These are phyloP conservation scores for Allobates femoralis DNA, from an alignment of 2,797 vertebrate species.

Conservation along the genomic window DNA sequence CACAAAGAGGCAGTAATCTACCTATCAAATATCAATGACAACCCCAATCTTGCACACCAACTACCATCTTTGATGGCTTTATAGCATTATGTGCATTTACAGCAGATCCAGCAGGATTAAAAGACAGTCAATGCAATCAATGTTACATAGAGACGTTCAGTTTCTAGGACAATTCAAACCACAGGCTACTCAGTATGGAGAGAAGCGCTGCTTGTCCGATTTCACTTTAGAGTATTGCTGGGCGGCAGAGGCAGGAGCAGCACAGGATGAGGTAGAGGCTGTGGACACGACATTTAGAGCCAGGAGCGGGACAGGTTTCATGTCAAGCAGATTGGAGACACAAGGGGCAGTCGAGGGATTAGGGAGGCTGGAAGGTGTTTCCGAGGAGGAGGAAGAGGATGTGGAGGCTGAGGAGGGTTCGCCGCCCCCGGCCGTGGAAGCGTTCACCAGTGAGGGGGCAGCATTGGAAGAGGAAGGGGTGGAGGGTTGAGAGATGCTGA, in stretches of 20 bases:
- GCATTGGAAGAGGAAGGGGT: slow-evolving; percentile 92
- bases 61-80: neutral
- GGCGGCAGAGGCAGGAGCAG: slow-evolving; percentile 67
- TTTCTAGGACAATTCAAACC: slow-evolving; percentile 47
- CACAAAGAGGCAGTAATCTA: slow-evolving; percentile 31
- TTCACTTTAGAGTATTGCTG: slow-evolving; percentile 84
- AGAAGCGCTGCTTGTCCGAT: slow-evolving; percentile 91
- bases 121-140: slow-evolving; percentile 43
- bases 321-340: slow-evolving; percentile 96
- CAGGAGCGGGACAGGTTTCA: slow-evolving; percentile 97
- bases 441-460: slow-evolving; percentile 90
- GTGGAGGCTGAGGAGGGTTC: slow-evolving; percentile 81
- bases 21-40: slow-evolving; percentile 1
- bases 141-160: slow-evolving; percentile 63
- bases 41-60: slow-evolving; percentile 1
- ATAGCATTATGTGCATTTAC: slow-evolving; percentile 23
- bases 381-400: slow-evolving; percentile 86
- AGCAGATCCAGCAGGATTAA: slow-evolving; percentile 22
- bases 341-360: slow-evolving; percentile 91
- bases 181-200: slow-evolving; percentile 87
- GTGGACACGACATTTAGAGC: slow-evolving; percentile 94
- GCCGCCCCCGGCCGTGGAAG: slow-evolving; percentile 74
- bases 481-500: slow-evolving; percentile 72
- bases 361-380: slow-evolving; percentile 89
- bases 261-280: slow-evolving; percentile 75